Evolutionary conservation across 2,113 vertebrate genomes (phyloP).

Genomic region (Dermatemys mawii): DNA sequence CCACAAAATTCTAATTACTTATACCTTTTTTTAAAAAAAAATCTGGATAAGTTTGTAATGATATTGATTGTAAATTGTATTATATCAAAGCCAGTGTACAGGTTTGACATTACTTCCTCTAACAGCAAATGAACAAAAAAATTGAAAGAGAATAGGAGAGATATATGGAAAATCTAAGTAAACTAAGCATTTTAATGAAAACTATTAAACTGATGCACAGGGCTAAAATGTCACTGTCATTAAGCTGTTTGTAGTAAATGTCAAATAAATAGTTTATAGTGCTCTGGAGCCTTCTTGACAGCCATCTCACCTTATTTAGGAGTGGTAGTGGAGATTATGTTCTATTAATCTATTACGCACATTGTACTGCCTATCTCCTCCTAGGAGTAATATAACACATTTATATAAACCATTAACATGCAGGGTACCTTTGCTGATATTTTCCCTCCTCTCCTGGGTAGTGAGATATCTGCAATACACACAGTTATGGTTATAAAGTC

Average conservation of each 20-base stretch:
- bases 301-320: neutral
- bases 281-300: constrained; percentile 22
- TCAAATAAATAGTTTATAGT: constrained; percentile 59
- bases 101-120: neutral
- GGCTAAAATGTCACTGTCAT: constrained; percentile 75
- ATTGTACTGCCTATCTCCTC: neutral
- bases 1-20: constrained; percentile 58
- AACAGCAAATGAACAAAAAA: constrained; percentile 58
- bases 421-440: neutral
- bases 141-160: constrained; percentile 56
- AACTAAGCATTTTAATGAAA: constrained; percentile 74
- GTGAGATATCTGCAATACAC: neutral
- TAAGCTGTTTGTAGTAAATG: constrained; percentile 77
- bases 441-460: neutral
- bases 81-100: constrained; percentile 36
- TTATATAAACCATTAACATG: neutral
- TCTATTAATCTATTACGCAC: neutral
- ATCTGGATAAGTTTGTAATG: constrained; percentile 31
- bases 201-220: constrained; percentile 70
- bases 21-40: neutral
- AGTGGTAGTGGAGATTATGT: neutral
- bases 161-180: constrained; percentile 55
- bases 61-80: constrained; percentile 45
- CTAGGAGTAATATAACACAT: neutral
- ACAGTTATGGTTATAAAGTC: neutral